Conservation (phyloP, 2,113 vertebrate genomes). For the Nyctereutes procyonoides region DNA sequence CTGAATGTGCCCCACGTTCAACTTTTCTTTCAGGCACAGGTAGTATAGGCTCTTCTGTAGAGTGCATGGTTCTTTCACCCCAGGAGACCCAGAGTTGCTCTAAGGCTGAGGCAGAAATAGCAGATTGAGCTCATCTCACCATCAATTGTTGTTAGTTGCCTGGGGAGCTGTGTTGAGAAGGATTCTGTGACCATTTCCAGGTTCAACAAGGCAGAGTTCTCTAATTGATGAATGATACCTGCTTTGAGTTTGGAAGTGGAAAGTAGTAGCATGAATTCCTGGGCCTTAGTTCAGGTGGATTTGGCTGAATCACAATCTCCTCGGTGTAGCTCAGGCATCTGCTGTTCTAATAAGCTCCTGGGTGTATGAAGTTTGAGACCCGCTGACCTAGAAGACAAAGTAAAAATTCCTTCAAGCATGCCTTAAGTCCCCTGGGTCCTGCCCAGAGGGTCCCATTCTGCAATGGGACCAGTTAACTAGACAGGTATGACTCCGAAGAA, state of each 20-base stretch:
- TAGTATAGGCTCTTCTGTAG: neutral
- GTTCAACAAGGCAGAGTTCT: neutral
- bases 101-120: neutral
- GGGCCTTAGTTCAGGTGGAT: neutral
- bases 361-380: neutral
- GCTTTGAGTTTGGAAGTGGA: neutral
- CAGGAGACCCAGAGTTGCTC: neutral
- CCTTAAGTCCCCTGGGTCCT: neutral
- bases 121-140: neutral
- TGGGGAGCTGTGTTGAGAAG: neutral
- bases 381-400: neutral
- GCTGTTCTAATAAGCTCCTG: neutral
- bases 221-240: neutral
- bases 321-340: neutral
- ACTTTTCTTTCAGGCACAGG: neutral
- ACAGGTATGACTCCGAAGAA: neutral
- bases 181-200: neutral
- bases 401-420: neutral
- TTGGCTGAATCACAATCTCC: neutral
- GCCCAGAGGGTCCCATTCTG: neutral
- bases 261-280: neutral
- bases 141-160: neutral
- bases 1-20: neutral
- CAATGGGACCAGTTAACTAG: neutral
- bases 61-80: neutral